Conservation (phyloP, 2,113 vertebrate species). For the Syngnathoides biaculeatus region DNA sequence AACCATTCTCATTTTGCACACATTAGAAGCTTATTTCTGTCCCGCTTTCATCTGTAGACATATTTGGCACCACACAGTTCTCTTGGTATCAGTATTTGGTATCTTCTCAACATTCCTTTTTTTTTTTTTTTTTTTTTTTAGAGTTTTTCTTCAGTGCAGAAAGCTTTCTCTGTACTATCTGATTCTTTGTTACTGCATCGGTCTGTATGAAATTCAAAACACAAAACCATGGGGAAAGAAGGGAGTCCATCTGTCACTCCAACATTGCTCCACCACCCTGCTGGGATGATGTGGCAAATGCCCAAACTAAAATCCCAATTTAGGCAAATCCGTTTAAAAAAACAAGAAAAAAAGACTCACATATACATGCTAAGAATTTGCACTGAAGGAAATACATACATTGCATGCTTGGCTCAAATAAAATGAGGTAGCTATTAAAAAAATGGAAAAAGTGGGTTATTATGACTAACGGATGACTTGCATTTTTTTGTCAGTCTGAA, state of each 20-base stretch:
- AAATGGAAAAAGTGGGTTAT: too few relatives aligned
- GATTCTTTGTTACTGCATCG: slow-evolving; percentile 50
- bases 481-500: too few relatives aligned
- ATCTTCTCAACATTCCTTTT: slow-evolving; percentile 49
- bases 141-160: slow-evolving; percentile 48
- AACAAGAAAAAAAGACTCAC: neutral
- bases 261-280: slow-evolving; percentile 49
- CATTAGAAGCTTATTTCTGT: slow-evolving; percentile 53
- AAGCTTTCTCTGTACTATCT: slow-evolving; percentile 47
- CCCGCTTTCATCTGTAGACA: slow-evolving; percentile 45
- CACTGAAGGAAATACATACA: neutral
- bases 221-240: slow-evolving; percentile 51
- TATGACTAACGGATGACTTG: neutral
- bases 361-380: neutral
- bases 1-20: slow-evolving; percentile 27
- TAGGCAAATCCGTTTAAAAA: neutral
- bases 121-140: slow-evolving; percentile 51
- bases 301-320: slow-evolving; percentile 35
- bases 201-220: slow-evolving; percentile 57
- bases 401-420: neutral
- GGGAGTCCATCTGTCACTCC: slow-evolving; percentile 68
- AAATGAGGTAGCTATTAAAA: neutral
- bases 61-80: slow-evolving; percentile 42
- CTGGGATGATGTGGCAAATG: slow-evolving; percentile 60
- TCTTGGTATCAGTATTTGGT: slow-evolving; percentile 51